Base-by-base conservation (phyloP, 2,797 vertebrate genomes). In the Rhabdomys pumilio region DNA sequence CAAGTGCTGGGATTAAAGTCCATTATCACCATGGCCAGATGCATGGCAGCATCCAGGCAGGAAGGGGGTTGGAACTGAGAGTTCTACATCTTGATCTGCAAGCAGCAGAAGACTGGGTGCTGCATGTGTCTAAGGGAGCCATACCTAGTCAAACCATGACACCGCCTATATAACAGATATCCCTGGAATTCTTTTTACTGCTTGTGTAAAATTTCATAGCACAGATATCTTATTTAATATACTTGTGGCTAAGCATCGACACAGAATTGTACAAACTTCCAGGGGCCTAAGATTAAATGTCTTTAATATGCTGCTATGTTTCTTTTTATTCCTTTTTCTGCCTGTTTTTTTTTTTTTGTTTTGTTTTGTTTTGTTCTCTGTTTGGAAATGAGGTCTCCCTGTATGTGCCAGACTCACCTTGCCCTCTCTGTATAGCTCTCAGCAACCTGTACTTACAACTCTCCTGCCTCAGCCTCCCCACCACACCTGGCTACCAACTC, bases 131-230 rank as follows among this genome's bases (percentile, higher is more conserved):
- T 72, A 22, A 7, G n/a, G 17, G n/a, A 20, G n/a, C n/a, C n/a
- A 69, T 20, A 8, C 14, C 15, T 69, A 69, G 19, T 38, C 67
- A 69, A 19, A 38, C 34, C 7, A 9, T 19, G 14, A n/a, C 34
- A n/a, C 67, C 34, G 5, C 75, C 76, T 82, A 83, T 63, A 63
- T 53, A 75, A 95, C 72, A 86, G 83, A 76, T 6, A 93, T 44
- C 50, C 73, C 82, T 90, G 73, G 69, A n/a, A 91, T 91, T 24
- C 47, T 86, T 96, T 91, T 61, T 82, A 93, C 86, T 86, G 3
- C 4, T 53, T 91, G 3, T 6, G 44, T 76, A 90, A 90, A 77
- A 93, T 63, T 90, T 93, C 50, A 89, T 61, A 67, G 44, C 47
- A 15, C 65, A 11, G 57, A 82, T 77, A 50, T 50, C 11, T 50